Evolutionary conservation across 2,797 vertebrate genomes (phyloP).

Genomic region (Pygocentrus nattereri): DNA sequence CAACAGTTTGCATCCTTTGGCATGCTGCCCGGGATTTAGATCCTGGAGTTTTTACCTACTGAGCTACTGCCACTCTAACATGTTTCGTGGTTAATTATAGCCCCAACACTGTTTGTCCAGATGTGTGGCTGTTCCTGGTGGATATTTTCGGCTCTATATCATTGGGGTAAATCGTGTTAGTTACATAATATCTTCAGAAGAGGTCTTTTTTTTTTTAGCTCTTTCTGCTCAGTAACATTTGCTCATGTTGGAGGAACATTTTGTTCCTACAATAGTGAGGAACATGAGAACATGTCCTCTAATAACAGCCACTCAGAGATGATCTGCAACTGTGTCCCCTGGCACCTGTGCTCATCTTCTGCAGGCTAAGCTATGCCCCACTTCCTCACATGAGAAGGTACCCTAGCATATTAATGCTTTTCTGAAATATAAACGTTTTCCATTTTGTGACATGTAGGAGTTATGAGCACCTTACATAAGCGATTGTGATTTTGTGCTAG

Average conservation of each 20-base stretch:
- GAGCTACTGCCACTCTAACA: not conserved
- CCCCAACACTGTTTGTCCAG: constrained; percentile 21
- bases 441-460: constrained; percentile 14
- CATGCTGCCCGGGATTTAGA: not conserved
- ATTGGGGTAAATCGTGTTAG: constrained; percentile 11
- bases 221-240: constrained; percentile 23
- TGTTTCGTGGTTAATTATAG: constrained; percentile 20
- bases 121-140: constrained; percentile 5
- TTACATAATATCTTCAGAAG: constrained; percentile 42
- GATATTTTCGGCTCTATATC: constrained; percentile 24
- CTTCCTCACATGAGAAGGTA: not conserved
- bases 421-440: constrained; percentile 8
- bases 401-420: not conserved
- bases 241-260: constrained; percentile 16
- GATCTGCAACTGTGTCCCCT: constrained; percentile 47
- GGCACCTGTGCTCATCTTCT: constrained; percentile 45
- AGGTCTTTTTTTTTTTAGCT: not conserved
- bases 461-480: not conserved
- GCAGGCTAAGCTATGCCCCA: not conserved
- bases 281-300: constrained; percentile 28
- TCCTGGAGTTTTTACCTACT: constrained; percentile 13
- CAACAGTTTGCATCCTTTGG: not conserved
- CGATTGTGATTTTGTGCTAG: constrained; percentile 1
- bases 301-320: constrained; percentile 39
- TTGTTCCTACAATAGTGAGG: constrained; percentile 26